These are phyloP conservation scores for Nasonia giraulti DNA, from an alignment of 1,140 invertebrate species.

Conservation along the genomic window DNA sequence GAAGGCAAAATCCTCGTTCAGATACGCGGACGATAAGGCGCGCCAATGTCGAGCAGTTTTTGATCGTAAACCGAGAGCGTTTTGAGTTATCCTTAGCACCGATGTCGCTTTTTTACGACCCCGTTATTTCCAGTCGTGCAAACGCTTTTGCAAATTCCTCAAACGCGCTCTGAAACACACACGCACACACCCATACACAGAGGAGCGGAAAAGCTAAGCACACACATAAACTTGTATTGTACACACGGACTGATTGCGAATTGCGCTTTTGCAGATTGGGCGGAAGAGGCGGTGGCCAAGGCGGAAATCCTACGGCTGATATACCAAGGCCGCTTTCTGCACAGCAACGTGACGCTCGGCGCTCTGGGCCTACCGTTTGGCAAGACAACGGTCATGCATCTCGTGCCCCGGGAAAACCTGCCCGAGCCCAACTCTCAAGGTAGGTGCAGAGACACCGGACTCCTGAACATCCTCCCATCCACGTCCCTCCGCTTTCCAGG, in stretches of 20 bases:
- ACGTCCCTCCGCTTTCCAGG: slow-evolving; percentile 57
- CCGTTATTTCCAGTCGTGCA: not conserved
- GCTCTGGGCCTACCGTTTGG: slow-evolving; percentile 96
- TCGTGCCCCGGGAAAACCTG: slow-evolving; percentile 98
- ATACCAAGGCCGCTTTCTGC: slow-evolving; percentile 99
- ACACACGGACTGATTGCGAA: not conserved
- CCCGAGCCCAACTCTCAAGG: slow-evolving; percentile 99
- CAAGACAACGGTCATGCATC: slow-evolving; percentile 99
- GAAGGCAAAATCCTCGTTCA: too few relatives aligned
- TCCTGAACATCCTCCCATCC: not conserved
- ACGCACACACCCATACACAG: too few relatives aligned
- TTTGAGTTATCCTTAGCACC: not conserved
- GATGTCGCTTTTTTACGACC: not conserved
- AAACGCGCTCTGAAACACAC: not conserved
- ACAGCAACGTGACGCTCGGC: slow-evolving; percentile 98
- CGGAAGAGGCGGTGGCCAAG: slow-evolving; percentile 94
- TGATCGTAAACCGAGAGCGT: not conserved
- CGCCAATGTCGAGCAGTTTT: not conserved
- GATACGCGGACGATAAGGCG: too few relatives aligned
- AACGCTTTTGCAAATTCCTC: not conserved
- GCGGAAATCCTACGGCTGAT: slow-evolving; percentile 98
- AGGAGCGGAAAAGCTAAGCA: too few relatives aligned
- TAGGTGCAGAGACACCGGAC: too few relatives aligned
- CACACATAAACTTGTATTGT: not conserved
- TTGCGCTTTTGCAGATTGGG: slow-evolving; percentile 86